phyloP scores from a whole-genome alignment of 92 coral and sea anemone genomes.

The Phymanthus crucifer region DNA sequence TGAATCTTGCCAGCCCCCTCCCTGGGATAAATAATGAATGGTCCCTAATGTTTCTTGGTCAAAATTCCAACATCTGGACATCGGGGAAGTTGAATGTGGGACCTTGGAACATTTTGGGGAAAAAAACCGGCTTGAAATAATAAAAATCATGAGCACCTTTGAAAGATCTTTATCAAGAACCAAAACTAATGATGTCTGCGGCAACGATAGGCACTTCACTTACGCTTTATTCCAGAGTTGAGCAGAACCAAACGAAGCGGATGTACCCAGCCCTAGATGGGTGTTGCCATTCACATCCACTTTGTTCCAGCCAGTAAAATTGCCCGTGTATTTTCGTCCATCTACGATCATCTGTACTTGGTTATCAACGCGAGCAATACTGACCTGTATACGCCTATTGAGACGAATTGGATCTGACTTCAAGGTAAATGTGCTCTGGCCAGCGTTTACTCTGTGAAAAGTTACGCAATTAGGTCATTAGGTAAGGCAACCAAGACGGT shows the following conservation, averaged over 20 bases:
- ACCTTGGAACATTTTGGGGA: no score
- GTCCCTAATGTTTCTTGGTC: no score
- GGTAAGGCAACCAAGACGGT: no score
- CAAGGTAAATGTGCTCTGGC: constrained; percentile 34
- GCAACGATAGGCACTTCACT: background rate
- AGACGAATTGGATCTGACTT: constrained; percentile 29
- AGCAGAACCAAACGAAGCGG: background rate
- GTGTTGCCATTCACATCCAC: constrained; percentile 25
- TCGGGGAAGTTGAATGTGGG: no score
- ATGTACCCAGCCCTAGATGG: constrained; percentile 7
- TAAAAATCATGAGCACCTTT: no score
- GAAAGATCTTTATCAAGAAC: no score
- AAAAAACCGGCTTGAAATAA: no score
- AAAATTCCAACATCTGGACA: no score
- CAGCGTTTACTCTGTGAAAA: constrained; percentile 52
- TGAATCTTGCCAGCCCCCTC: no score
- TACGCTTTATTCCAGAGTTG: constrained; percentile 22
- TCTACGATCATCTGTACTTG: constrained; percentile 40
- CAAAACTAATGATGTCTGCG: no score
- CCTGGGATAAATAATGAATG: no score
- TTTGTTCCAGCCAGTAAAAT: constrained; percentile 15
- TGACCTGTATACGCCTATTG: constrained; percentile 29
- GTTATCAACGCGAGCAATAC: constrained; percentile 31
- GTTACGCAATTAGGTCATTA: no score
- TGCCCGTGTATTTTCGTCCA: constrained; percentile 10